Evolutionary conservation across 1,140 invertebrate species (phyloP).

Genomic region (Temnothorax nylanderi): DNA sequence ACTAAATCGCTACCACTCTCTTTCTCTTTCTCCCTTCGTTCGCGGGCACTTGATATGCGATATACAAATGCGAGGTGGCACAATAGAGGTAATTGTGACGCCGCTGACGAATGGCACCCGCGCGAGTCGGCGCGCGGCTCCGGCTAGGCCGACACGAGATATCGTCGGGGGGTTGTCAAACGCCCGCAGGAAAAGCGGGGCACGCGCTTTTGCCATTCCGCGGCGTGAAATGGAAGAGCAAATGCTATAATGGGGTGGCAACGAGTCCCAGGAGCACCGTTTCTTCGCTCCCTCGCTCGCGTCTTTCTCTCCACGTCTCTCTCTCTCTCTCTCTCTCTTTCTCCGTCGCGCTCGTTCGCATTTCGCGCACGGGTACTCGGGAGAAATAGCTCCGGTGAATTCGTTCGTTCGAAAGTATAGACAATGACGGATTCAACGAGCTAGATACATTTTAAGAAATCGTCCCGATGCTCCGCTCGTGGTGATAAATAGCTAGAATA

Average conservation of each 20-base stretch:
- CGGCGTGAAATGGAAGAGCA: constrained; percentile 80
- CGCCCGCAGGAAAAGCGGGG: constrained; percentile 67
- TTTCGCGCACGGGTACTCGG: constrained; percentile 40
- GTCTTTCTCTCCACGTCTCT: constrained; percentile 54
- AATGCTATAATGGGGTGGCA: constrained; percentile 84
- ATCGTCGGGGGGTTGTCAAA: constrained; percentile 58
- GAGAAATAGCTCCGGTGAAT: constrained; percentile 52
- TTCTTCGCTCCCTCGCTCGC: constrained; percentile 74
- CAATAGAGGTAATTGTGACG: constrained; percentile 81
- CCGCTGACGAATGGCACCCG: constrained; percentile 80
- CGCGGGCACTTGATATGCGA: constrained; percentile 66
- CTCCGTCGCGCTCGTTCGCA: constrained; percentile 24
- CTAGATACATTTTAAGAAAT: constrained; percentile 25
- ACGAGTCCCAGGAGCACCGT: constrained; percentile 84
- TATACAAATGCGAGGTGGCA: constrained; percentile 77
- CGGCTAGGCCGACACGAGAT: constrained; percentile 35
- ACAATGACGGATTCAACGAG: not conserved
- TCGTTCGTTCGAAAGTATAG: constrained; percentile 19
- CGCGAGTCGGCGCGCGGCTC: constrained; percentile 70
- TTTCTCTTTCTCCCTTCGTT: constrained; percentile 10
- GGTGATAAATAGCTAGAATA: not conserved
- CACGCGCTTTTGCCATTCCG: constrained; percentile 76
- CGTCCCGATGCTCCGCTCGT: not conserved
- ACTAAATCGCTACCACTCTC: not conserved
- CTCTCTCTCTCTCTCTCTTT: constrained; percentile 19